These are phyloP conservation scores for Mactromeris polynyma DNA, from an alignment of 2,888 invertebrate species.

Conservation along the genomic window DNA sequence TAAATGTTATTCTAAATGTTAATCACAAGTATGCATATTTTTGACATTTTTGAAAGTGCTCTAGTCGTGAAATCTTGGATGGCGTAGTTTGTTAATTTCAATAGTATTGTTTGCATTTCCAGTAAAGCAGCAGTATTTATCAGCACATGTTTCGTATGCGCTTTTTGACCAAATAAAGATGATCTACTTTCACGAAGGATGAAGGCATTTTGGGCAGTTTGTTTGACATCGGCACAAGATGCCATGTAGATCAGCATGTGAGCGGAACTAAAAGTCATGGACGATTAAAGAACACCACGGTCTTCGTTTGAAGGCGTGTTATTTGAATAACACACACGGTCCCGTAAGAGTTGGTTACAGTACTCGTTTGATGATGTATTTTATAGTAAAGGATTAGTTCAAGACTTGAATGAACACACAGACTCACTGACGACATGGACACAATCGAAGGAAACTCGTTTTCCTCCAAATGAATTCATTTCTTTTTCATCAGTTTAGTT, in stretches of 20 bases:
- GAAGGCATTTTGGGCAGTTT: not conserved
- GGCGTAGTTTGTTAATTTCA: too few relatives aligned
- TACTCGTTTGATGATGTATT: slow-evolving; percentile 70
- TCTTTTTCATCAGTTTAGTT: slow-evolving; percentile 57
- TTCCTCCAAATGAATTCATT: slow-evolving; percentile 61
- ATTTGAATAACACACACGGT: slow-evolving; percentile 11
- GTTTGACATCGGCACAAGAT: not conserved
- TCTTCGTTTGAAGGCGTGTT: not conserved
- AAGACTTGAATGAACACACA: slow-evolving; percentile 65
- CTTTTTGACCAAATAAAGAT: not conserved
- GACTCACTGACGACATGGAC: slow-evolving; percentile 76
- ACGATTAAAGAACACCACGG: not conserved
- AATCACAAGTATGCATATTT: too few relatives aligned
- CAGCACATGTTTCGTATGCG: not conserved
- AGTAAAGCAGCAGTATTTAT: too few relatives aligned
- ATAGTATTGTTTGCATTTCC: too few relatives aligned
- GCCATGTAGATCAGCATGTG: not conserved
- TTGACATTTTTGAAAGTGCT: too few relatives aligned
- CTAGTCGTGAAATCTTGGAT: too few relatives aligned
- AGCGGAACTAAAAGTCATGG: not conserved
- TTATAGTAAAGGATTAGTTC: slow-evolving; percentile 77
- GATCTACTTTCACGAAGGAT: not conserved
- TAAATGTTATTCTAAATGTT: too few relatives aligned
- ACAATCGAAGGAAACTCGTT: slow-evolving; percentile 67
- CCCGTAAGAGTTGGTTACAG: slow-evolving; percentile 63